Evolutionary conservation across 2,888 invertebrate species (phyloP).

Genomic region (Dryobota labecula): DNA sequence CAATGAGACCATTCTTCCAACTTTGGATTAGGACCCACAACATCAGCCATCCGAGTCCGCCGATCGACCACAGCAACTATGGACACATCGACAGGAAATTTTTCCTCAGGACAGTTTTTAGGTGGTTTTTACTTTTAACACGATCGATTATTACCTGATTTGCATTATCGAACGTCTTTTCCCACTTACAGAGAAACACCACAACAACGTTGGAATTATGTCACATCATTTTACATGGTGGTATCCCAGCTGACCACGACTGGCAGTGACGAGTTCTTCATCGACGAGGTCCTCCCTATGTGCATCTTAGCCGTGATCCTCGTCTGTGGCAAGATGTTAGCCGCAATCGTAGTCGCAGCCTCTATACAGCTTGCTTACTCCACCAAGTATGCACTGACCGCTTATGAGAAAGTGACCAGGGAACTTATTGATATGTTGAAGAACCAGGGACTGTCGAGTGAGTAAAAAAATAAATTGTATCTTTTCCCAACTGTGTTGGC

Average conservation of each 20-base stretch:
- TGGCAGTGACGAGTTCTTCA: slow-evolving; percentile 82
- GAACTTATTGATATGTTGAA: slow-evolving; percentile 83
- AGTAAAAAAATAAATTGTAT: slow-evolving; percentile 46
- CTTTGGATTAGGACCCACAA: too few relatives aligned
- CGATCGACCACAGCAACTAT: too few relatives aligned
- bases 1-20: too few relatives aligned
- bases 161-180: slow-evolving; percentile 6
- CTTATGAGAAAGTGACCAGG: slow-evolving; percentile 78
- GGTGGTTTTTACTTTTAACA: too few relatives aligned
- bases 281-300: slow-evolving; percentile 74
- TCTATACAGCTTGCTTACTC: slow-evolving; percentile 83
- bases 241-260: slow-evolving; percentile 79
- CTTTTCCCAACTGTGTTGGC: neutral
- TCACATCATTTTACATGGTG: slow-evolving; percentile 82
- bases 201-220: slow-evolving; percentile 81
- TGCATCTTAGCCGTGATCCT: slow-evolving; percentile 77
- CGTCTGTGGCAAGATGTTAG: slow-evolving; percentile 84
- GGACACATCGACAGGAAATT: too few relatives aligned
- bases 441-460: slow-evolving; percentile 86
- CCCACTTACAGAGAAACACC: slow-evolving; percentile 74
- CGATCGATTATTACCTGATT: too few relatives aligned
- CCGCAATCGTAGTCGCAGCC: slow-evolving; percentile 82
- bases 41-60: too few relatives aligned
- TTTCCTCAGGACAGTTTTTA: too few relatives aligned
- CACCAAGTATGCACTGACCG: slow-evolving; percentile 80